Evolutionary conservation across 1,140 invertebrate genomes (phyloP), one percentile per base, ranked within the genome.

Genomic region (Drosophila ananassae): DNA sequence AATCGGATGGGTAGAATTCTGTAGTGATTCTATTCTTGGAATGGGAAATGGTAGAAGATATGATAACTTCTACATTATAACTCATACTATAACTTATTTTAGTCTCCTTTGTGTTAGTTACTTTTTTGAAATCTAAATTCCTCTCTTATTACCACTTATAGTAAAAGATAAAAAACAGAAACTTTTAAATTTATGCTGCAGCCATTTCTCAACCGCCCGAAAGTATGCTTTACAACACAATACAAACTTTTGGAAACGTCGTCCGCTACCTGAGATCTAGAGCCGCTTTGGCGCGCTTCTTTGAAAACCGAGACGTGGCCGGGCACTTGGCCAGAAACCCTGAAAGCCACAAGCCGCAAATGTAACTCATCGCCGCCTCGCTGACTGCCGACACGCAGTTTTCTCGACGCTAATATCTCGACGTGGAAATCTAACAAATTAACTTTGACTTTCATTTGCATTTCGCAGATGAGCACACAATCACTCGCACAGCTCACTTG

Each of bases 391-490:
- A 21, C 44, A 47, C 44, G 53, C 62, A 60, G 55, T 47, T 47
- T 47, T 47, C 37, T 51, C 39, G 34, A 21, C 41, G 34, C 32
- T 3, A 37, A 44, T 50, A 84, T 63, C 73, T 64, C 58, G 62
- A 66, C 71, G 79, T 75, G 82, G 60, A 89, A 87, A 87, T 87
- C 83, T 89, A 71, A 89, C 79, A 89, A 89, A 89, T 87, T 83
- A 83, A 73, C 83, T 87, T 87, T 89, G 79, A 81, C 83, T 87
- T 87, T 87, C 83, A 83, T 89, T 87, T 87, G 63, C 83, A 87
- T 87, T 79, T 89, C 44, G 72, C 82, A 81, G 78, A 72, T 69
- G 68, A 62, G 77, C 62, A 61, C 61, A 69, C 67, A 71, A 37
- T 37, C 64, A 68, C 61, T 28, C 51, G 21, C 37, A 68, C 61